phyloP scores from a whole-genome alignment of 2,888 invertebrate genomes.

The Crepidodera aurea region DNA sequence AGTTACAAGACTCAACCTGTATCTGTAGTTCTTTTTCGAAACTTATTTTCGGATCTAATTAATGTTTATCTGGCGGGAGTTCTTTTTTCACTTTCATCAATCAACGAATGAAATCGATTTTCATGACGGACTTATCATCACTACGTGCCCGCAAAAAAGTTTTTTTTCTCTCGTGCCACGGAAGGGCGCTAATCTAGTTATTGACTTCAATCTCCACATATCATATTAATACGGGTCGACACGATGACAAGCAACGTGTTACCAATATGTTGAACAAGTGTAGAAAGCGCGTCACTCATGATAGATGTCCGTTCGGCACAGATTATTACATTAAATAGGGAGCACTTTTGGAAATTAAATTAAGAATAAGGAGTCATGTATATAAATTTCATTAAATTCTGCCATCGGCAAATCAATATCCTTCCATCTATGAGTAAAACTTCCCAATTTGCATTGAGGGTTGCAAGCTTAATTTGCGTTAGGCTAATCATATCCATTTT shows the following conservation, averaged over 20 bases:
- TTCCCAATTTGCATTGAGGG: too few species aligned
- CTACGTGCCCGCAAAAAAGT: constrained; percentile 21
- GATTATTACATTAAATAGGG: constrained; percentile 50
- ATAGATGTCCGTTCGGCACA: constrained; percentile 47
- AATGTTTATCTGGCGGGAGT: constrained; percentile 13
- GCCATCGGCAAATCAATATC: too few species aligned
- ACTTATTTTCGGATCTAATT: background rate
- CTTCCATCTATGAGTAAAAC: too few species aligned
- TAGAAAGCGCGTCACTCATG: constrained; percentile 47
- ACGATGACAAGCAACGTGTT: constrained; percentile 47
- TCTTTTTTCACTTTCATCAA: constrained; percentile 16
- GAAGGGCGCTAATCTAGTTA: constrained; percentile 45
- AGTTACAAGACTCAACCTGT: too few species aligned
- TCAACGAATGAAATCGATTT: constrained; percentile 15
- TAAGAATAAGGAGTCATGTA: constrained; percentile 41
- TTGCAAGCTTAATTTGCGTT: too few species aligned
- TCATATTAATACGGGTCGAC: constrained; percentile 43
- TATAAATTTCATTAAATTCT: too few species aligned
- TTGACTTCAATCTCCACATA: constrained; percentile 43
- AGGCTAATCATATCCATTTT: too few species aligned
- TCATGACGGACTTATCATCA: constrained; percentile 27
- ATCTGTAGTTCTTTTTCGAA: too few species aligned
- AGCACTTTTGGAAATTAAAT: constrained; percentile 51
- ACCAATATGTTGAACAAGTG: constrained; percentile 48
- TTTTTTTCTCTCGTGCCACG: constrained; percentile 23